Evolutionary conservation across 2,113 vertebrate species (phyloP), one percentile per base, ranked within the genome.

Genomic region (Brachypteracias leptosomus): DNA sequence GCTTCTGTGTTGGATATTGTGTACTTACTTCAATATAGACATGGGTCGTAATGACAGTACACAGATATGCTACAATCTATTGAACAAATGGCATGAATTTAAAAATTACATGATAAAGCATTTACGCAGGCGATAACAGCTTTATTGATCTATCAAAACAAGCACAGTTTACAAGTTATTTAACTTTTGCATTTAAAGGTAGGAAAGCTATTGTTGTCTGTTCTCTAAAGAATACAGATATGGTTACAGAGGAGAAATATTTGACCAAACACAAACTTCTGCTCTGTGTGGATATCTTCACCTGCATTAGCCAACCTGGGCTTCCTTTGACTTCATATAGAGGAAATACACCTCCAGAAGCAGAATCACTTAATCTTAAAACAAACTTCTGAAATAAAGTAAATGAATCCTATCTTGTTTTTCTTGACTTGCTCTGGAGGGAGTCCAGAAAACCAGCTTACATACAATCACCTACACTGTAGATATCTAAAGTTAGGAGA

Each of bases 71-170:
- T 59, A 49, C 40, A 47, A 58, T 33, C 70, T 84, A 33, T 67
- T 49, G 57, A 81, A 47, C 4, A 75, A 93, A 83, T 38, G 20
- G 6, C 38, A 35, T 57, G 47, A 89, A 86, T 92, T 78, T 40
- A 51, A 65, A 90, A 89, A 82, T 67, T 61, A 75, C 36, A 54
- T 16, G 5, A 49, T 68, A 77, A 86, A 88, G 21, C 52, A 57
- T 72, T 86, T 90, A 10, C n/a, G 49, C 4, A 31, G 47, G 25
- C 59, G 61, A 65, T 65, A 93, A 78, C n/a, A 78, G 75, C 15
- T 84, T 72, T 80, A 81, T 87, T 52, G 90, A 85, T 68, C 40
- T 81, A 86, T 31, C n/a, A 65, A 92, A 95, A 76, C 33, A 88
- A 88, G 51, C 36, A 81, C 3, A 44, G 24, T 86, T 93, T 83